Evolutionary conservation across 1,140 invertebrate genomes (phyloP).

Genomic region (Armadillidium nasatum): DNA sequence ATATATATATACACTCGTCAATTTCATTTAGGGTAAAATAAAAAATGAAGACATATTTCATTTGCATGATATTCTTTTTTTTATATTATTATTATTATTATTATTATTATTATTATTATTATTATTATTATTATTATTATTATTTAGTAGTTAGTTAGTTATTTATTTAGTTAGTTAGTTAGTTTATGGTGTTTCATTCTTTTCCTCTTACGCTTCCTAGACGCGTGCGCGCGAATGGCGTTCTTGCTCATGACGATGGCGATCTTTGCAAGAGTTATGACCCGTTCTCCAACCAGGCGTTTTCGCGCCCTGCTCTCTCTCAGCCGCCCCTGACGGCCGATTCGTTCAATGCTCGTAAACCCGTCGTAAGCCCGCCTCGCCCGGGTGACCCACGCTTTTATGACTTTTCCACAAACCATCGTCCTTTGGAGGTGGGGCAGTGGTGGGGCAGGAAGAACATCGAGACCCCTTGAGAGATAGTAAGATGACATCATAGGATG

Average conservation of each 20-base stretch:
- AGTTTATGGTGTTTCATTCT: not conserved
- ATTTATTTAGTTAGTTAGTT: no score
- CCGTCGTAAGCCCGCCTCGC: not conserved
- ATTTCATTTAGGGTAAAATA: no score
- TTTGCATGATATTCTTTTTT: no score
- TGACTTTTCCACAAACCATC: not conserved
- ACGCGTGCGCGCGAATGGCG: constrained; percentile 1
- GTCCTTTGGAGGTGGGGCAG: constrained; percentile 6
- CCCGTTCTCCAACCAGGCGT: constrained; percentile 1
- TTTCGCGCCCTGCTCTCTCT: not conserved
- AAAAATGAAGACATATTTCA: no score
- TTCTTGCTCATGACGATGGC: not conserved
- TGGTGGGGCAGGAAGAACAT: not conserved
- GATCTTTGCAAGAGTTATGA: not conserved
- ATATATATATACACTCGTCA: no score
- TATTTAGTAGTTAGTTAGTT: no score
- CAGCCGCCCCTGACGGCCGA: not conserved
- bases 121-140: no score
- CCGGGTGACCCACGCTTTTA: not conserved
- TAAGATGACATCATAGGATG: not conserved
- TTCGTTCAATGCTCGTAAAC: not conserved
- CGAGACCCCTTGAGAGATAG: not conserved
- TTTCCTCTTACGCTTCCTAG: not conserved
- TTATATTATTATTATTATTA: no score
- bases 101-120: no score